phyloP scores from a whole-genome alignment of 2,888 invertebrate genomes.

The Nezara viridula region DNA sequence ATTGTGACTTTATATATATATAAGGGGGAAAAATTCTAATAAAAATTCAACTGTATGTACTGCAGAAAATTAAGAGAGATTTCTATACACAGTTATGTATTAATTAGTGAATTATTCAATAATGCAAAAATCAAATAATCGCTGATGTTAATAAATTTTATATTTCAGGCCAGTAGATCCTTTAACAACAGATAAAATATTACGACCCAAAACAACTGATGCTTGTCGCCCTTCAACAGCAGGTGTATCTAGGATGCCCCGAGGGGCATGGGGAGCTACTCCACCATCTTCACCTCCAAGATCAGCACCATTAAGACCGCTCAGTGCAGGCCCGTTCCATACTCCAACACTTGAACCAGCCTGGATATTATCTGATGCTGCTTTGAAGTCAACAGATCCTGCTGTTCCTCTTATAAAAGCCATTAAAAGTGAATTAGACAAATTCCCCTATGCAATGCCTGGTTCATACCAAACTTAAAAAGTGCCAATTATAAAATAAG shows the following conservation, averaged over 20 bases:
- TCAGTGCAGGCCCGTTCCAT: slow-evolving; percentile 78
- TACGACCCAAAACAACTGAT: slow-evolving; percentile 66
- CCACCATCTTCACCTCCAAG: slow-evolving; percentile 64
- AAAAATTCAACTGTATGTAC: too few species aligned
- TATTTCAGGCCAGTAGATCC: slow-evolving; percentile 65
- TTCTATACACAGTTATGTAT: too few species aligned
- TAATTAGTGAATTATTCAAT: background rate
- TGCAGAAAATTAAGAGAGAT: too few species aligned
- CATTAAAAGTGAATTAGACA: slow-evolving; percentile 79
- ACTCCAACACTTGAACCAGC: slow-evolving; percentile 72
- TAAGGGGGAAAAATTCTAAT: too few species aligned
- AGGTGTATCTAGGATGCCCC: slow-evolving; percentile 59
- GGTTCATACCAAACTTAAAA: slow-evolving; percentile 61
- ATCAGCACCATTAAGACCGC: slow-evolving; percentile 70
- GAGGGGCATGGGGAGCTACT: slow-evolving; percentile 64
- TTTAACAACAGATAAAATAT: slow-evolving; percentile 62
- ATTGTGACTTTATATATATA: too few species aligned
- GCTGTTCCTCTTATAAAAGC: slow-evolving; percentile 87
- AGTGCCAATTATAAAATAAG: slow-evolving; percentile 55
- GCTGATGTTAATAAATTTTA: slow-evolving; percentile 34
- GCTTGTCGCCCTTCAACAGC: slow-evolving; percentile 65
- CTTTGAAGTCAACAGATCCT: slow-evolving; percentile 77
- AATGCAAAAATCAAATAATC: background rate
- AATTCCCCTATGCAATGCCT: slow-evolving; percentile 65
- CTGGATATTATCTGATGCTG: slow-evolving; percentile 74